These are phyloP conservation scores for Zosterops lateralis DNA, from an alignment of 2,113 vertebrate species.

Conservation along the genomic window DNA sequence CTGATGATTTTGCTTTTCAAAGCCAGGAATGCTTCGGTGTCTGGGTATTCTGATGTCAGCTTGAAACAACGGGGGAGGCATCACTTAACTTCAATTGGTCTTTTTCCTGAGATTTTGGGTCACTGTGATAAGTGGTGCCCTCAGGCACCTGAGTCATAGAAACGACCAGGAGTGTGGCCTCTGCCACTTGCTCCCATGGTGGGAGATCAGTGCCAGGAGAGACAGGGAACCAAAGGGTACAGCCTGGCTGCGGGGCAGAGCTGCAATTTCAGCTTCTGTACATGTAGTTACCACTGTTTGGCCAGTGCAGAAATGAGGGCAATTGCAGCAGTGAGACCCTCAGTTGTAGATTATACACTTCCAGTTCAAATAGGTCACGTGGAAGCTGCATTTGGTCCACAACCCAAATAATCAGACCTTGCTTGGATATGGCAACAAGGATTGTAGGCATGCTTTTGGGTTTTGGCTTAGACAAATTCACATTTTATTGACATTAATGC, in stretches of 20 bases:
- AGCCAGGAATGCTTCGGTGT: background rate
- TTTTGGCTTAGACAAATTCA: background rate
- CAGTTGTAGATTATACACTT: accelerated
- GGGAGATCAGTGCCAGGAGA: accelerated
- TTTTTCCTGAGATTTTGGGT: background rate
- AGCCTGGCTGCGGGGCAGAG: background rate
- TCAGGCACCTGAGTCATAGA: background rate
- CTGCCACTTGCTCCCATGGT: accelerated
- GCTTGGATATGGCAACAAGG: accelerated
- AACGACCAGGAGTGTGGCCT: background rate
- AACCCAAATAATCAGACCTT: background rate
- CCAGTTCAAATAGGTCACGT: background rate
- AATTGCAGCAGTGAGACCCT: background rate
- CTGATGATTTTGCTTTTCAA: background rate
- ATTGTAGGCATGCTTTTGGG: accelerated
- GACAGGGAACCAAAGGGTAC: background rate
- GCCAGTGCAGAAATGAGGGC: background rate
- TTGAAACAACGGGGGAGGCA: background rate
- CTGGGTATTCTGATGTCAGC: background rate
- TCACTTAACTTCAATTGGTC: background rate
- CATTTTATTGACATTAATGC: background rate
- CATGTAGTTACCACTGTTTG: accelerated
- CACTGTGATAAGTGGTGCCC: background rate
- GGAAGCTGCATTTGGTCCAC: background rate
- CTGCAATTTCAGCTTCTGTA: background rate